phyloP scores from a whole-genome alignment of 1,140 invertebrate genomes.

The Probaryconus sp. region DNA sequence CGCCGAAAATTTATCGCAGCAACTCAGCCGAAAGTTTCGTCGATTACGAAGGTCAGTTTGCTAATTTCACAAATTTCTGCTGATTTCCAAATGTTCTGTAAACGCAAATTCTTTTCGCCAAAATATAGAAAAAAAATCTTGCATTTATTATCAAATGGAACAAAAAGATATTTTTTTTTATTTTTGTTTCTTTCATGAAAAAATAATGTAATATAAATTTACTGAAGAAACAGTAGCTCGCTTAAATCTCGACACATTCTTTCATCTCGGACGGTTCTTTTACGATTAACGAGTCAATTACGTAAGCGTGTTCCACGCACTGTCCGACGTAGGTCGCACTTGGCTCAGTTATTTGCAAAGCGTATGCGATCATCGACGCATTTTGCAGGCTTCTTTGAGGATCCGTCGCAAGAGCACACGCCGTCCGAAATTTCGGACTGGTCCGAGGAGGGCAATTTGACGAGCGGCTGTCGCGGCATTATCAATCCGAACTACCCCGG shows the following conservation, averaged over 20 bases:
- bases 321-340: constrained; percentile 16
- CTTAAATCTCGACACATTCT: too few relatives aligned
- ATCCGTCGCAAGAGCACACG: constrained; percentile 66
- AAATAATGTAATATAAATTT: too few relatives aligned
- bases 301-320: constrained; percentile 46
- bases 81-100: neutral
- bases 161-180: too few relatives aligned
- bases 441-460: constrained; percentile 74
- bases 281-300: constrained; percentile 50
- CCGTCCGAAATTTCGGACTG: constrained; percentile 76
- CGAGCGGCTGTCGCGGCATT: constrained; percentile 80
- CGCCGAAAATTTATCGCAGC: constrained; percentile 66
- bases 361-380: constrained; percentile 37
- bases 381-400: constrained; percentile 65
- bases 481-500: constrained; percentile 89
- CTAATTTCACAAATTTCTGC: neutral
- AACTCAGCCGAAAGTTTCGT: constrained; percentile 74
- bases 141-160: too few relatives aligned
- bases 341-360: constrained; percentile 28
- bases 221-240: too few relatives aligned
- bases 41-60: constrained; percentile 74
- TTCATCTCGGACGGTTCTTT: too few relatives aligned
- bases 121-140: too few relatives aligned
- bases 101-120: neutral
- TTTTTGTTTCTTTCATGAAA: too few relatives aligned